phyloP scores from a whole-genome alignment of 2,113 vertebrate genomes.

The Pluvialis apricaria region DNA sequence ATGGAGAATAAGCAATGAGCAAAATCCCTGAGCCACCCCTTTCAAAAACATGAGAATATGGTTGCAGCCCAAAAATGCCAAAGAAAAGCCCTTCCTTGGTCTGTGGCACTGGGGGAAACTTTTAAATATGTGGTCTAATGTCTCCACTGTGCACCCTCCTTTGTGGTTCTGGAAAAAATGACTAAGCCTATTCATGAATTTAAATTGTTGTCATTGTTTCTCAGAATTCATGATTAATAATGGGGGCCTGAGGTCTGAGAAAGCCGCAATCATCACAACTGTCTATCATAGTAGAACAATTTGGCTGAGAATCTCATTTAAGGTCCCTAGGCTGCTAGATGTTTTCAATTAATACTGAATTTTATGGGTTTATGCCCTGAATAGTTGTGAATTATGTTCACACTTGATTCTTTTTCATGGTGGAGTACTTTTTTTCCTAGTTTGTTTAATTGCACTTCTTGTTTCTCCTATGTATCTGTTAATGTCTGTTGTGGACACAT shows the following conservation, averaged over 20 bases:
- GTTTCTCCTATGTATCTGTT: not conserved
- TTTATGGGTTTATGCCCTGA: not conserved
- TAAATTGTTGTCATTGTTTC: not conserved
- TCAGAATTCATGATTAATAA: not conserved
- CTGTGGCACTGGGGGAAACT: not conserved
- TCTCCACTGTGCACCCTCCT: not conserved
- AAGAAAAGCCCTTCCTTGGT: not conserved
- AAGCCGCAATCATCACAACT: not conserved
- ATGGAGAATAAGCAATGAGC: not conserved
- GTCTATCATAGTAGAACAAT: not conserved
- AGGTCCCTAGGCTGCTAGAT: not conserved
- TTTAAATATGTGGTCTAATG: fast-evolving
- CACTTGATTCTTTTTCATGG: not conserved
- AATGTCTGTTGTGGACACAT: not conserved
- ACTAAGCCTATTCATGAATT: not conserved
- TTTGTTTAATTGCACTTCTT: not conserved
- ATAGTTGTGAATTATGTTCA: not conserved
- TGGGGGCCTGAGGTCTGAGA: not conserved
- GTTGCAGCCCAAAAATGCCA: not conserved
- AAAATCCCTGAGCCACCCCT: not conserved
- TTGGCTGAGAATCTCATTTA: not conserved
- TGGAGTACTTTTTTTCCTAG: not conserved
- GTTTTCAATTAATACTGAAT: not conserved
- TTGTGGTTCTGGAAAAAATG: not conserved
- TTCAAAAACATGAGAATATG: not conserved